phyloP scores from a whole-genome alignment of 2,797 vertebrate genomes.

The Malurus splendens region DNA sequence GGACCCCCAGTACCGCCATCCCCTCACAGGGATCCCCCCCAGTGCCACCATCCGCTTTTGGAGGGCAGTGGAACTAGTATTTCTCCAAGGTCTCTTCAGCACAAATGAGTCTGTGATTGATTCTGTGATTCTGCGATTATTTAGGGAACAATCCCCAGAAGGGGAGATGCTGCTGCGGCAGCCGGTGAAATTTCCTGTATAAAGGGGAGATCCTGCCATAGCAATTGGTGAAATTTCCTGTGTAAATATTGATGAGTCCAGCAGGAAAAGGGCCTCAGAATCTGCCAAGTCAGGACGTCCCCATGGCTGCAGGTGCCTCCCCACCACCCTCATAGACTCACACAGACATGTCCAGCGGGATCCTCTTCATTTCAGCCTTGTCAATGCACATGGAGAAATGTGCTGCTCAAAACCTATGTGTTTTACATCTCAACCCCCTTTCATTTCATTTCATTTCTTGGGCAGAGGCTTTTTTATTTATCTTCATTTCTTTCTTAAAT shows the following conservation, averaged over 20 bases:
- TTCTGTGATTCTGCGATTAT: background rate
- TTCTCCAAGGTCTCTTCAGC: background rate
- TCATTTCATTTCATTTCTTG: background rate
- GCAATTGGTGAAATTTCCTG: background rate
- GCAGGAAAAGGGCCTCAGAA: background rate
- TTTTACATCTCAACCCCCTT: background rate
- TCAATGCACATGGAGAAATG: rapidly evolving
- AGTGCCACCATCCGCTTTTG: background rate
- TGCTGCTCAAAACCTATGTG: rapidly evolving
- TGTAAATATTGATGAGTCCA: background rate
- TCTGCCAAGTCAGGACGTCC: rapidly evolving
- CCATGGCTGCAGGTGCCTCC: background rate
- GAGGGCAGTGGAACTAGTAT: background rate
- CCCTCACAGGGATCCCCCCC: background rate
- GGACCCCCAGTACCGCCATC: rapidly evolving
- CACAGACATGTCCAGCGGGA: background rate
- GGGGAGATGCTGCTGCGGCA: background rate
- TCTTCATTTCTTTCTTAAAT: background rate
- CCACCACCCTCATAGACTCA: rapidly evolving
- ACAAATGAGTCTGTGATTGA: too few relatives aligned
- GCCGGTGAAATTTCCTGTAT: background rate
- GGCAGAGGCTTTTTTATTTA: background rate
- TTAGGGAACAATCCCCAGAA: background rate
- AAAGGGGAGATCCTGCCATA: background rate
- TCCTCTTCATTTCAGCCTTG: background rate